These are phyloP conservation scores for Tursiops truncatus DNA, from an alignment of 2,113 vertebrate genomes.

Conservation along the genomic window DNA sequence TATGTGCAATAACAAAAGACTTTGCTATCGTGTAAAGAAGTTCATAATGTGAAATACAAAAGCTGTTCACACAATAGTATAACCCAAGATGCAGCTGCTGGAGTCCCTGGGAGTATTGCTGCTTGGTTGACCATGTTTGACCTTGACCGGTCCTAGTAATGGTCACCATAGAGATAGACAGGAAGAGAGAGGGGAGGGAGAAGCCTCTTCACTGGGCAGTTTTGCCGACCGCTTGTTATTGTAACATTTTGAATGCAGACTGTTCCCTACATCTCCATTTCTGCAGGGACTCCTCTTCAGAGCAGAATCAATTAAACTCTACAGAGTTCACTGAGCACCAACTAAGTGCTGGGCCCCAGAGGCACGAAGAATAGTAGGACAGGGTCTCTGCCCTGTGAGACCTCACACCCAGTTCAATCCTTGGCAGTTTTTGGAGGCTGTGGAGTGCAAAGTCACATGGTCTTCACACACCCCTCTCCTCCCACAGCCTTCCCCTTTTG, in stretches of 20 bases:
- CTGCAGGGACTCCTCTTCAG: neutral
- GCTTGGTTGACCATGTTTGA: neutral
- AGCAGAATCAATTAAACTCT: neutral
- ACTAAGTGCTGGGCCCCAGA: neutral
- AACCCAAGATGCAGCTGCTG: neutral
- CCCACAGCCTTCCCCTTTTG: neutral
- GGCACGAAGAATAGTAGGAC: neutral
- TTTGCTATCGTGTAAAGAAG: neutral
- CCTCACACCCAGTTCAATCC: neutral
- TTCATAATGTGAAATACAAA: neutral
- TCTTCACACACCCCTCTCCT: neutral
- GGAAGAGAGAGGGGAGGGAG: neutral
- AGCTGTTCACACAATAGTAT: neutral
- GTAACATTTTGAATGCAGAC: neutral
- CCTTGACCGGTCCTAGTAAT: constrained; percentile 13
- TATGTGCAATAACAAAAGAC: neutral
- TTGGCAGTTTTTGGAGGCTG: neutral
- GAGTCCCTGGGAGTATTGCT: neutral
- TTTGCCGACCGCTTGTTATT: neutral
- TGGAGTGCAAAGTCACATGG: neutral
- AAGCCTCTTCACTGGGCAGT: neutral
- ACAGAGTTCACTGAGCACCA: neutral
- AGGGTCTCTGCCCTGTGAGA: neutral
- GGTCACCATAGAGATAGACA: constrained; percentile 53
- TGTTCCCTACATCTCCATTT: neutral